A percentile compares a stretch with the other conserved stretches of the same genome.
Evolutionary conservation across 2,888 invertebrate species (phyloP).

Genomic region (Rhagonycha fulva): DNA sequence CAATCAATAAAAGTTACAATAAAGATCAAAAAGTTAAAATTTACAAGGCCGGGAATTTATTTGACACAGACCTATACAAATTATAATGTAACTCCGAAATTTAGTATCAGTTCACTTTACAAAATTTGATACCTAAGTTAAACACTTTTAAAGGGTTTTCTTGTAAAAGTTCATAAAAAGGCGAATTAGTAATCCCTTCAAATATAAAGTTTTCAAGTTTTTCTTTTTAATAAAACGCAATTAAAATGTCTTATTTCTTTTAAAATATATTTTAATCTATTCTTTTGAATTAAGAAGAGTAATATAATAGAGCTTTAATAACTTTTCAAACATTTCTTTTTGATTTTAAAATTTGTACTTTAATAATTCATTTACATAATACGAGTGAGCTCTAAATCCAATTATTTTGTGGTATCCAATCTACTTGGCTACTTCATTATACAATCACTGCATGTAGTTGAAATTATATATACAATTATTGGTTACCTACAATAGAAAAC

Average conservation of each 20-base stretch:
- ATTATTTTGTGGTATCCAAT: no score
- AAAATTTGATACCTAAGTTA: neutral
- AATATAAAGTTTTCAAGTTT: neutral
- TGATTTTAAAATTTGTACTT: neutral
- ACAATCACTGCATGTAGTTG: no score
- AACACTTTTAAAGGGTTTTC: neutral
- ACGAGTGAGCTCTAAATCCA: no score
- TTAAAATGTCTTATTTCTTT: neutral
- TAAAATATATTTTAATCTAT: neutral
- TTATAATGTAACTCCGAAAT: neutral
- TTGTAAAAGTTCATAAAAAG: slow-evolving; percentile 2
- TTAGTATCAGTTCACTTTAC: neutral
- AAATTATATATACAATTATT: no score
- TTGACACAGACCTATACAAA: neutral
- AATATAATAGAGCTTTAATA: neutral
- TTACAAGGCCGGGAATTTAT: neutral
- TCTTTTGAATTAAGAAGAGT: neutral
- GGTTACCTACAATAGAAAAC: no score
- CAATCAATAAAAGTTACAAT: neutral
- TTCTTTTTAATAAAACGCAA: neutral
- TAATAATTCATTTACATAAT: no score
- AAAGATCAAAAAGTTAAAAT: neutral
- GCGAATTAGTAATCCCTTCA: neutral
- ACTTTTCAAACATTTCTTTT: neutral
- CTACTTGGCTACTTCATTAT: no score